Evolutionary conservation across 2,797 vertebrate genomes (phyloP), one percentile per base, ranked within the genome.

Genomic region (Xiphorhynchus erythropygius): DNA sequence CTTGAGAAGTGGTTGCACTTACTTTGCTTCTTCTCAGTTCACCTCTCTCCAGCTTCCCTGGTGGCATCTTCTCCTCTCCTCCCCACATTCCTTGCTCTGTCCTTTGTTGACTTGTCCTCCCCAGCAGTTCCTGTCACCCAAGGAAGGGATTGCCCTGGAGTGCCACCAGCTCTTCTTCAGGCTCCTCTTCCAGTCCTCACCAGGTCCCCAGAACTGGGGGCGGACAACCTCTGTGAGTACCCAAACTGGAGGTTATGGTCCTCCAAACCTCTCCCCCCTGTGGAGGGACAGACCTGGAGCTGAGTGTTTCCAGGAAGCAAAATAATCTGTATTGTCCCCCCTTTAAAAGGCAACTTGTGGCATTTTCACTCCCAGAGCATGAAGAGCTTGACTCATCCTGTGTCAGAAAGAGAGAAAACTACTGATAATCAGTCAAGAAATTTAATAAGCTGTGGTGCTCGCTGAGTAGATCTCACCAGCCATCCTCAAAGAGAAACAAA

Each of bases 81-180:
- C 11, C 33, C 7, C 21, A 5, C 1, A 0, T 39, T 84, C 13
- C 39, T 53, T 41, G 22, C 28, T 89, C 57, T 68, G 33, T 64
- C 19, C 50, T 62, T 42, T 28, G 28, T 1, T 3, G 41, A 18
- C 32, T 13, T 0, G 0, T 69, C 24, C 37, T 47, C 22, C 28
- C 11, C 18, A 35, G 67, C 27, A 91, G 32, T 39, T 84, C 37
- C 57, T 59, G 56, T 41, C 52, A 39, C 21, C 71, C 80, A 28
- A 11, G 27, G 22, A 15, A 28, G 8, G 13, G 2, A 71, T 46
- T 78, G 44, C 33, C 23, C 46, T 60, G 57, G 37, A 17, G 14
- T 46, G 62, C 22, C 55, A 79, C 42, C 32, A 50, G 2, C 27
- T 71, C n/a, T 63, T 69, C 76, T 49, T 57, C 28, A 62, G 42